Base-by-base conservation (phyloP, 2,797 vertebrate genomes). In the Eupleurogrammus muticus region DNA sequence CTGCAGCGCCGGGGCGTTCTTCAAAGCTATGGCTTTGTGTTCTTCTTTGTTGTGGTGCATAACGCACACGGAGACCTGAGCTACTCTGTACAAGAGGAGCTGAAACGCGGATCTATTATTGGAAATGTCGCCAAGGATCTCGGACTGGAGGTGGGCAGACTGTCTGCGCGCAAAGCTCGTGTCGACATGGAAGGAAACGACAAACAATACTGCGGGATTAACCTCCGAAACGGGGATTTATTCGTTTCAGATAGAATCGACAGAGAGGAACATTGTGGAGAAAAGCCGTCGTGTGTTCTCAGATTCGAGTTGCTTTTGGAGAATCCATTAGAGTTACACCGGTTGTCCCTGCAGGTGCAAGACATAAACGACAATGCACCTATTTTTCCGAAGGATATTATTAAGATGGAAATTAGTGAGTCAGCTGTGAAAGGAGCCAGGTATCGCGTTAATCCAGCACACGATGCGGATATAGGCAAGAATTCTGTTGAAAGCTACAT, bases 311-410 rank as follows among this genome's bases (percentile, higher is more conserved):
- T 94, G 12, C 58, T 95, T 0, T 63, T 95, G 23, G 94, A 95
- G 51, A 92, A 91, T 73, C 92, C 93, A 1, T 35, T 95, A 42
- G 90, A 92, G 49, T 40, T 92, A 5, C 88, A 92, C 13, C 73
- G 75, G 0, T 17, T 93, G 19, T 79, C 85, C 40, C 34, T 96
- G 50, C 89, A 93, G 55, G 86, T 96, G 52, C 87, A 88, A 48
- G 95, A 96, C 55, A 72, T 95, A 28, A 96, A 96, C 67, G 95
- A 96, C 48, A 94, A 96, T 80, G 34, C 86, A 1, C 95, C 95
- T 0, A 9, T 52, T n/a, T 95, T 96, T 52, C 83, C 78, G 1
- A 89, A 87, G 0, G 83, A 92, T 38, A 4, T 67, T 0, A 42
- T 95, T 1, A 85, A 90, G 46, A 42, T 94, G 1, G 93, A 94